Evolutionary conservation across 2,888 invertebrate species (phyloP).

Genomic region (Drosophila rellima): DNA sequence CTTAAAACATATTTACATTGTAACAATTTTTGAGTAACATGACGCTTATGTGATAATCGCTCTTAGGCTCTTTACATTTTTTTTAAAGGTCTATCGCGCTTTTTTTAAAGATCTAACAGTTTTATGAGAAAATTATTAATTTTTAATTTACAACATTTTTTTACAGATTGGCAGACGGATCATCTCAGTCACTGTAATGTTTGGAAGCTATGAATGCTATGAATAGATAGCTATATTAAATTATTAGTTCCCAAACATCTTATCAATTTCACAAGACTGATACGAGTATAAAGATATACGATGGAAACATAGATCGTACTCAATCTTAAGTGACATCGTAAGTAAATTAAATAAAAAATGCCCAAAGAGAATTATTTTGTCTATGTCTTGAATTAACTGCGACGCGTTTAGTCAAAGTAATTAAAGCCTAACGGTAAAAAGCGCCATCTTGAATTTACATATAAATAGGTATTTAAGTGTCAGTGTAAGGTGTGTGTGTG

Average conservation of each 20-base stretch:
- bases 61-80: too few species aligned
- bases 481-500: background rate
- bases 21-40: too few species aligned
- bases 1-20: too few species aligned
- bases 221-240: too few species aligned
- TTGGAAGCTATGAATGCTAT: conserved; percentile 46
- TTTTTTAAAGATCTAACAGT: too few species aligned
- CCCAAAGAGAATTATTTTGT: conserved; percentile 1
- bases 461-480: conserved; percentile 18
- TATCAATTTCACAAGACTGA: conserved; percentile 44
- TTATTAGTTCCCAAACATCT: conserved; percentile 6
- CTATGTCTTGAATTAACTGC: background rate
- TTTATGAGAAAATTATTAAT: too few species aligned
- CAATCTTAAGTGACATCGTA: conserved; percentile 5
- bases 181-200: conserved; percentile 81
- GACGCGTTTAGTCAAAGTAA: conserved; percentile 9
- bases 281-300: conserved; percentile 3
- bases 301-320: conserved; percentile 1
- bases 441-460: conserved; percentile 15
- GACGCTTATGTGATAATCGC: too few species aligned
- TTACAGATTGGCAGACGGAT: conserved; percentile 78
- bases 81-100: too few species aligned
- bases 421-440: conserved; percentile 24
- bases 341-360: conserved; percentile 15
- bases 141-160: background rate